These are phyloP conservation scores for Gadopsis bispinosus DNA, from an alignment of 2,797 vertebrate species.

Conservation along the genomic window DNA sequence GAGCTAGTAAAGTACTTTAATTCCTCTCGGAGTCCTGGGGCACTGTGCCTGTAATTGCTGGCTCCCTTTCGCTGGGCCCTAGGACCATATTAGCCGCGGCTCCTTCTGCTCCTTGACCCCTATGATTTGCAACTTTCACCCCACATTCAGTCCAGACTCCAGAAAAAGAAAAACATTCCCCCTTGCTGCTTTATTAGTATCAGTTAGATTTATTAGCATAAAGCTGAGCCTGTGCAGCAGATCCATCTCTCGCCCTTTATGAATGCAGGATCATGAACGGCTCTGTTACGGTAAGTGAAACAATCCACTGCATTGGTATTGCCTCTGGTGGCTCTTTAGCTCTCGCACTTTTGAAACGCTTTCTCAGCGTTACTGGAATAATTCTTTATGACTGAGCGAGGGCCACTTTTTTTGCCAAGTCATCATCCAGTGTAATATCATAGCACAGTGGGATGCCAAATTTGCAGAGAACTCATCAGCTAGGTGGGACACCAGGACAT, in stretches of 20 bases:
- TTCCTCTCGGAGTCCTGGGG: conserved; percentile 30
- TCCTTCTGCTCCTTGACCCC: conserved; percentile 38
- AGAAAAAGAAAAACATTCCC: conserved; percentile 7
- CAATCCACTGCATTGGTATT: conserved; percentile 9
- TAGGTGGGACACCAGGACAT: conserved; percentile 7
- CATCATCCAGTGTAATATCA: conserved; percentile 47
- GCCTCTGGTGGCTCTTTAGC: conserved; percentile 44
- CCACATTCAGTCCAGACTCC: conserved; percentile 8
- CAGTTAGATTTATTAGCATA: conserved; percentile 17
- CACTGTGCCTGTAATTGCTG: conserved; percentile 48
- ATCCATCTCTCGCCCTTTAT: conserved; percentile 26
- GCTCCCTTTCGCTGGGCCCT: conserved; percentile 19
- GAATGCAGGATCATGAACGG: conserved; percentile 41
- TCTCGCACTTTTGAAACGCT: conserved; percentile 38
- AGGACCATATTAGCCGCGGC: background rate
- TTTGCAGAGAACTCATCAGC: conserved; percentile 33
- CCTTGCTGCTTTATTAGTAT: conserved; percentile 9
- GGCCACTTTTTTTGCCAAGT: conserved; percentile 40
- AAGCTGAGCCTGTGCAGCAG: conserved; percentile 24
- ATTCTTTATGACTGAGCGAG: conserved; percentile 40
- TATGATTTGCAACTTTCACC: conserved; percentile 1
- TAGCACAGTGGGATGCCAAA: conserved; percentile 32
- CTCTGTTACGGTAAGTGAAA: conserved; percentile 38
- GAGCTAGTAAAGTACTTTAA: conserved; percentile 45
- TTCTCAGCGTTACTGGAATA: conserved; percentile 48